Evolutionary conservation across 2,113 vertebrate genomes (phyloP), one percentile per base, ranked within the genome.

Genomic region (Ammodytes dubius): DNA sequence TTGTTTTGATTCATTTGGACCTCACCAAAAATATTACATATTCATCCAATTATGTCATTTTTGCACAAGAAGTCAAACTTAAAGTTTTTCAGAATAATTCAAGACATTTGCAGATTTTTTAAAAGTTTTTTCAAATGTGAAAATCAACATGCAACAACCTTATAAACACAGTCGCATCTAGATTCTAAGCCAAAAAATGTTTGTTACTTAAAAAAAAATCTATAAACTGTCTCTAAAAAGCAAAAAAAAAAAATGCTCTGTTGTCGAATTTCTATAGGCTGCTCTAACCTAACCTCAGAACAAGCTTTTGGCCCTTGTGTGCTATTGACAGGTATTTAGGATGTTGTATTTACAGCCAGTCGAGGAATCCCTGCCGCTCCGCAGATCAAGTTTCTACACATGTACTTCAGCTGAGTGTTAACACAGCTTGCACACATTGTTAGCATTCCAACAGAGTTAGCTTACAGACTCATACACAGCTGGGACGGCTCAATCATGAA

Each of bases 371-470:
- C 49, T 12, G 60, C 56, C 4, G 17, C 66, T 76, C 58, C 50
- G 58, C 43, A 43, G 42, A 54, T 71, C 19, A 45, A 11, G 40
- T 57, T 72, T 56, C 61, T 53, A 1, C 42, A 47, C 59, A 46
- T 82, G 72, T 47, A 0, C 61, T 60, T 76, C 43, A 67, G 69
- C 50, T 57, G 3, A 65, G 60, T 46, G 53, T 69, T 14, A 17
- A 61, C 67, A 67, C 79, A 42, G 80, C 78, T 75, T 10, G 50
- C 49, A 13, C 37, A n/a, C 77, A 71, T 88, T 74, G 77, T 84
- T 82, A 1, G 52, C 54, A 87, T 89, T 88, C 88, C 82, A 40
- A 75, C 57, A 17, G 69, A 47, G 54, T 13, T 6, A 35, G 57
- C 27, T 56, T 2, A 5, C 40, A 46, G 47, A 27, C 27, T 27